Percentiles rank a stretch among this genome's conserved stretches.
Evolutionary conservation across 2,113 vertebrate genomes (phyloP).

Genomic region (Benitochromis conjunctus): DNA sequence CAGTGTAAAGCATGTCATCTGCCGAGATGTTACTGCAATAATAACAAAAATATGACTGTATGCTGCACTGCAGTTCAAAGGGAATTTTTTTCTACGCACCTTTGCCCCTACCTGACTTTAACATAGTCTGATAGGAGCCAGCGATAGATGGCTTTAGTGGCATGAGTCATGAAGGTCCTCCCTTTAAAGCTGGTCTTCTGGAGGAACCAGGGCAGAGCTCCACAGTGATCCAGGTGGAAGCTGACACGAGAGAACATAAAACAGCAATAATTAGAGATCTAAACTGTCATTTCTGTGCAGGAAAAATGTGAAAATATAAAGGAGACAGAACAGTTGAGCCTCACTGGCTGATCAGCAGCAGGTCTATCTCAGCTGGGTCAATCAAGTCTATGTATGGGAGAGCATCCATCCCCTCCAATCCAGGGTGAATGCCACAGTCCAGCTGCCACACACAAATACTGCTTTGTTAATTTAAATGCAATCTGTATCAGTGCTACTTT

Average conservation of each 20-base stretch:
- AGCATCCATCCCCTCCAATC: slow-evolving; percentile 96
- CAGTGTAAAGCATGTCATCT: slow-evolving; percentile 97
- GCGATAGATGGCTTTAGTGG: slow-evolving; percentile 98
- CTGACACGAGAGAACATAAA: slow-evolving; percentile 57
- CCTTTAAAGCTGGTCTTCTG: slow-evolving; percentile 99
- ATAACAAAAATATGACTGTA: neutral
- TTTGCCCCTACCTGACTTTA: slow-evolving; percentile 87
- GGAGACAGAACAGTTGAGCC: slow-evolving; percentile 45
- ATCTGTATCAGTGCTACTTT: neutral
- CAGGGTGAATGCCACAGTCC: slow-evolving; percentile 97
- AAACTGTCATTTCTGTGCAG: neutral
- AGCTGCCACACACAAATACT: slow-evolving; percentile 71
- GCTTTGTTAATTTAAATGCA: neutral
- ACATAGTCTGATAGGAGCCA: slow-evolving; percentile 98
- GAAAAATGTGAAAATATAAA: neutral
- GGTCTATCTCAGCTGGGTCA: slow-evolving; percentile 96
- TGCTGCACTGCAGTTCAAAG: neutral
- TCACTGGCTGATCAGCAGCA: slow-evolving; percentile 97
- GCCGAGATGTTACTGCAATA: slow-evolving; percentile 90
- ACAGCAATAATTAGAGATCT: neutral
- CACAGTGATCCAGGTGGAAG: slow-evolving; percentile 98
- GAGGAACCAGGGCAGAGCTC: slow-evolving; percentile 96
- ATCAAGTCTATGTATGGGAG: slow-evolving; percentile 97
- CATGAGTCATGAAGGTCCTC: slow-evolving; percentile 97
- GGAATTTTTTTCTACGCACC: too few relatives aligned